Percentiles rank a stretch among this genome's conserved stretches.
These are phyloP conservation scores for Acromyrmex echinatior DNA, from an alignment of 1,140 invertebrate species.

Conservation along the genomic window DNA sequence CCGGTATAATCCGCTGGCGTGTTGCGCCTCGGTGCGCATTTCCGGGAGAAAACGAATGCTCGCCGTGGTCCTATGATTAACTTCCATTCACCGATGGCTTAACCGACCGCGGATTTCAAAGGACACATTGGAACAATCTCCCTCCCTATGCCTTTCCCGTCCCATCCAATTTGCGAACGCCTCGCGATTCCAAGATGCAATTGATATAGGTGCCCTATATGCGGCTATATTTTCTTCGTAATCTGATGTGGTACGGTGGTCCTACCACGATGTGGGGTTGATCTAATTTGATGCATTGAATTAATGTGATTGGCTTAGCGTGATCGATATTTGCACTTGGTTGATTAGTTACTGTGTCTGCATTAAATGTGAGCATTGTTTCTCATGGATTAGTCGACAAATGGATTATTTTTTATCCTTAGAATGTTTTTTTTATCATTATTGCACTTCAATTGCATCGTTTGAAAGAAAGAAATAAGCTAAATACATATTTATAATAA, in stretches of 20 bases:
- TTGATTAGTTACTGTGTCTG: slow-evolving; percentile 42
- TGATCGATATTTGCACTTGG: slow-evolving; percentile 53
- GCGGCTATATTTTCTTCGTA: slow-evolving; percentile 61
- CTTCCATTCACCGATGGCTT: slow-evolving; percentile 80
- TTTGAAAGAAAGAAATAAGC: neutral
- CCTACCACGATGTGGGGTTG: slow-evolving; percentile 16
- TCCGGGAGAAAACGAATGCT: slow-evolving; percentile 69
- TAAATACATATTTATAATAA: neutral
- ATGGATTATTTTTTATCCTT: neutral
- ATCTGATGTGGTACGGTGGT: slow-evolving; percentile 40
- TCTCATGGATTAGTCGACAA: slow-evolving; percentile 26
- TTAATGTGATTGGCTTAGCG: slow-evolving; percentile 55
- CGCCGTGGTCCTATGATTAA: slow-evolving; percentile 80
- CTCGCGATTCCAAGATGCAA: slow-evolving; percentile 62
- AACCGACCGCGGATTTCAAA: slow-evolving; percentile 75
- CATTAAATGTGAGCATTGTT: slow-evolving; percentile 32
- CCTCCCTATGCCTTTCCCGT: slow-evolving; percentile 57
- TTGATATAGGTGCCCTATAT: slow-evolving; percentile 49
- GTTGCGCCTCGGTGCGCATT: slow-evolving; percentile 61
- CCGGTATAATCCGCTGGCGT: slow-evolving; percentile 67
- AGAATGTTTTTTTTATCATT: neutral
- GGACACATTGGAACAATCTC: slow-evolving; percentile 69
- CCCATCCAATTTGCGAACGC: slow-evolving; percentile 77
- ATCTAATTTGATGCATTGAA: slow-evolving; percentile 62
- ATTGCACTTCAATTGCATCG: neutral